Evolutionary conservation across 2,797 vertebrate genomes (phyloP).

Genomic region (Hyperoplus lanceolatus): DNA sequence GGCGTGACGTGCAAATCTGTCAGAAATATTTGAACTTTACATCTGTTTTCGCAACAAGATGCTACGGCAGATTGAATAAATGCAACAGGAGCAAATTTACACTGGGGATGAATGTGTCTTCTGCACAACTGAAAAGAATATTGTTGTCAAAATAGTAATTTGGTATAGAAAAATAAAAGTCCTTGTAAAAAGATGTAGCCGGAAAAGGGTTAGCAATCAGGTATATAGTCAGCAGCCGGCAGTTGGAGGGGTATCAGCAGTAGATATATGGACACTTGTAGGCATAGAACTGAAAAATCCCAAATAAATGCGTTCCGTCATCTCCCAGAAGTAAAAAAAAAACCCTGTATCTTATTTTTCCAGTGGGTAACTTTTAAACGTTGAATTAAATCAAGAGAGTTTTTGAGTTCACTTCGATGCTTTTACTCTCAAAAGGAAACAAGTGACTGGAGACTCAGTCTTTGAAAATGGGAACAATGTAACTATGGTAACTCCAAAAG

Average conservation of each 20-base stretch:
- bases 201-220: background rate
- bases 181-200: too few species aligned
- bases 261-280: background rate
- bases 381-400: background rate
- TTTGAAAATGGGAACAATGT: slow-evolving; percentile 5
- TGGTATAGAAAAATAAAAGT: background rate
- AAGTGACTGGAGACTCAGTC: background rate
- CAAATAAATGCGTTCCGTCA: background rate
- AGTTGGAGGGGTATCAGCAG: background rate
- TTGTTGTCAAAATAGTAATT: background rate
- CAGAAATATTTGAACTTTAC: background rate
- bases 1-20: background rate
- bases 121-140: background rate
- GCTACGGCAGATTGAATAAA: background rate
- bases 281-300: background rate
- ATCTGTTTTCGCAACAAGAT: background rate
- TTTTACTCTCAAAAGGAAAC: background rate
- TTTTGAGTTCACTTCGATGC: slow-evolving; percentile 5
- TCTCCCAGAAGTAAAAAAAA: background rate
- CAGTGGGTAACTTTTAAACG: background rate
- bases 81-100: background rate
- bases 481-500: background rate
- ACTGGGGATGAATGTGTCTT: background rate
- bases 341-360: too few species aligned
- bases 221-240: background rate